Evolutionary conservation across 2,797 vertebrate genomes (phyloP).

Genomic region (Silurus lanzhouensis): DNA sequence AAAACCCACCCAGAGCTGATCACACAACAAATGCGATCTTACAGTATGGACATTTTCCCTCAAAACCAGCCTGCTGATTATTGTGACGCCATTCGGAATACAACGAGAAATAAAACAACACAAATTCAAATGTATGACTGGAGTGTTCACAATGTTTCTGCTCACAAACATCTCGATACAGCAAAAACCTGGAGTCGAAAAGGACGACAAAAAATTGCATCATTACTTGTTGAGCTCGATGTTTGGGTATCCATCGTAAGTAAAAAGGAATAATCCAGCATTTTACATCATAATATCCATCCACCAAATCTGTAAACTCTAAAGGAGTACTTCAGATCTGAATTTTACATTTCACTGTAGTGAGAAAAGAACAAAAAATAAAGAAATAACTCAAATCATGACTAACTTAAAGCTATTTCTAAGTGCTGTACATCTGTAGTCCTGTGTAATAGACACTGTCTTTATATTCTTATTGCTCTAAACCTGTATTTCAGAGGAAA

Average conservation of each 20-base stretch:
- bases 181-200: neutral
- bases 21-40: neutral
- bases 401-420: neutral
- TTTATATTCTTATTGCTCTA: neutral
- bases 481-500: neutral
- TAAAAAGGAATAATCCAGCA: neutral
- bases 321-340: neutral
- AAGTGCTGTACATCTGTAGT: neutral
- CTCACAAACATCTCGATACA: neutral
- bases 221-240: neutral
- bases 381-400: neutral
- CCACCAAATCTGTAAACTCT: neutral
- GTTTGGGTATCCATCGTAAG: neutral
- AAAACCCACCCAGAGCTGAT: neutral
- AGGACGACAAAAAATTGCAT: neutral
- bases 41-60: neutral
- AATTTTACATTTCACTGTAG: neutral
- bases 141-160: neutral
- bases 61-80: slow-evolving; percentile 8
- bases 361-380: neutral
- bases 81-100: neutral
- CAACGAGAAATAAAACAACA: slow-evolving; percentile 23
- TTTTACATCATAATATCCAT: neutral
- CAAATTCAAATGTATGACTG: neutral
- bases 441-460: neutral